phyloP scores from a whole-genome alignment of 2,113 vertebrate species.

The Apeltes quadracus region DNA sequence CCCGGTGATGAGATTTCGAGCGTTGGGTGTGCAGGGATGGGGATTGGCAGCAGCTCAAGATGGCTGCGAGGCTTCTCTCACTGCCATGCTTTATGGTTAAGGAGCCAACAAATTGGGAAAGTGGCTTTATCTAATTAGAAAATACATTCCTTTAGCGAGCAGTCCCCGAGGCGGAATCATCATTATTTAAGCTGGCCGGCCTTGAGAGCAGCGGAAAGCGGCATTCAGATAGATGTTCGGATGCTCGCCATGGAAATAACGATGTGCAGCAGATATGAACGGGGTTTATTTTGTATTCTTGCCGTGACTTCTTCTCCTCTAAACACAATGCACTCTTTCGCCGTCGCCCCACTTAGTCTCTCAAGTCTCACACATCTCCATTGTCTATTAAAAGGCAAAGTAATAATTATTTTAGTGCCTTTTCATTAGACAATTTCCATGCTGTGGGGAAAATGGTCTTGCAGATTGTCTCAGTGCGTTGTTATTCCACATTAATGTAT shows the following conservation, averaged over 20 bases:
- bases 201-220: slow-evolving; percentile 72
- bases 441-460: slow-evolving; percentile 54
- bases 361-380: slow-evolving; percentile 40
- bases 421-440: slow-evolving; percentile 67
- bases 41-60: slow-evolving; percentile 74
- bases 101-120: slow-evolving; percentile 82
- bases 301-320: slow-evolving; percentile 32
- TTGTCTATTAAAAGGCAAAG: slow-evolving; percentile 63
- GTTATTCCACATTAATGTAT: slow-evolving; percentile 47
- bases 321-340: slow-evolving; percentile 48
- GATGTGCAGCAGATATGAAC: slow-evolving; percentile 62
- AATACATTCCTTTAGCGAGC: slow-evolving; percentile 78
- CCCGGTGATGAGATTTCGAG: slow-evolving; percentile 60
- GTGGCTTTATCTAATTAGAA: slow-evolving; percentile 83
- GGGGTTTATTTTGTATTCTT: slow-evolving; percentile 45
- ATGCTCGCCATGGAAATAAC: slow-evolving; percentile 64
- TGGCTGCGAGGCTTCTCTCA: slow-evolving; percentile 70
- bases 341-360: slow-evolving; percentile 33
- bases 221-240: slow-evolving; percentile 77
- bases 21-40: slow-evolving; percentile 41
- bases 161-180: slow-evolving; percentile 77
- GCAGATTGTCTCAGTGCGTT: slow-evolving; percentile 53
- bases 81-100: slow-evolving; percentile 78
- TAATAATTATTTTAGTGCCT: slow-evolving; percentile 59
- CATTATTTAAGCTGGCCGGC: slow-evolving; percentile 80